Evolutionary conservation across 2,797 vertebrate genomes (phyloP), one percentile per base, ranked within the genome.

Genomic region (Urosaurus nigricauda): DNA sequence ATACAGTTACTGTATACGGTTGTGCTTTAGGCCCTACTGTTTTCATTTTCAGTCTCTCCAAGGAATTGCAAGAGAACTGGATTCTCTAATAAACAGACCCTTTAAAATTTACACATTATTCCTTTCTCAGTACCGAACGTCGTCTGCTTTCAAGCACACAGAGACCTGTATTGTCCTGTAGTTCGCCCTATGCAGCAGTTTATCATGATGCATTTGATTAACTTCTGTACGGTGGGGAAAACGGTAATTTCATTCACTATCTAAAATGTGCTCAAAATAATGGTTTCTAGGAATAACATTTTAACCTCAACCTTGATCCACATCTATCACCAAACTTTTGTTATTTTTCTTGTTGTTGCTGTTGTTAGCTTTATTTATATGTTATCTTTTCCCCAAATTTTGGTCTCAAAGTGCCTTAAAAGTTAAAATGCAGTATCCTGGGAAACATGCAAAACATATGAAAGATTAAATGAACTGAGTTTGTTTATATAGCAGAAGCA

Each of bases 1-100:
- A 40, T 84, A 3, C 53, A 84, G 51, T 75, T 87, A 79, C 11
- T 43, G 71, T 43, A 37, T 58, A 24, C 58, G 71, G 37, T 43
- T 87, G 37, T 70, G 17, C n/a, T 89, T 79, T 58, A 58, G 85
- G 43, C 21, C 60, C 14, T 21, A 0, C 40, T 40, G 6, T 89
- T n/a, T 84, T 86, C 5, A 82, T 86, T 92, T 92, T 80, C 63
- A 17, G 16, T 51, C n/a, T 87, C 80, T 87, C 89, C 17, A 51
- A 80, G 80, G 7, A 73, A 79, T 75, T 92, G 90, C 84, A 5
- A 1, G 40, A 81, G 84, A 82, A n/a, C 37, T 68, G 63, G 53
- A 37, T 68, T 88, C 88, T 63, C 26, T 84, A 86, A 79, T 88
- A 86, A 73, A 74, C 13, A 90, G 70, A 56, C 63, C 1, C 24